These are phyloP conservation scores for Macrobrachium nipponense DNA, from an alignment of 1,140 invertebrate species.

Conservation along the genomic window DNA sequence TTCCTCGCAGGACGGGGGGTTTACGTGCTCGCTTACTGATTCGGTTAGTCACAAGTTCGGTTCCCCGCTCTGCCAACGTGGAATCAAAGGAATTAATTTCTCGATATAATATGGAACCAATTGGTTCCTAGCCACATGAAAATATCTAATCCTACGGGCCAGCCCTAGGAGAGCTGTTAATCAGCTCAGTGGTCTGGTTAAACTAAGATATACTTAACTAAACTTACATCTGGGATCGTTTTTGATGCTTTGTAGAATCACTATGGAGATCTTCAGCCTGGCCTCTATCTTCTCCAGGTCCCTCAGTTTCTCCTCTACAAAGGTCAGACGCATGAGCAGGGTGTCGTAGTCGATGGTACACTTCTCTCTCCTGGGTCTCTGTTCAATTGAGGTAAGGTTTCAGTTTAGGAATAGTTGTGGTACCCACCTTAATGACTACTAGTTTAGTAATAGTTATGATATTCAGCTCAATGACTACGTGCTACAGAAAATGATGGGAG, in stretches of 20 bases:
- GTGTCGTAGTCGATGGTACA: conserved; percentile 23
- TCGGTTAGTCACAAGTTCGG: too few species aligned
- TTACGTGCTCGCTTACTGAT: too few species aligned
- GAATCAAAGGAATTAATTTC: too few species aligned
- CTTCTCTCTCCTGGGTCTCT: not conserved
- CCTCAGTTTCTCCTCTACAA: conserved; percentile 9
- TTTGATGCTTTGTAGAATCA: not conserved
- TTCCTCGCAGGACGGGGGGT: too few species aligned
- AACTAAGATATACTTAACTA: too few species aligned
- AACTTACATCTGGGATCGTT: conserved; percentile 25
- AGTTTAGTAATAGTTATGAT: not conserved
- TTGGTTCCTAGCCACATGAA: too few species aligned
- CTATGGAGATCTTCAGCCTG: conserved; percentile 29
- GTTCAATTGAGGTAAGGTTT: not conserved
- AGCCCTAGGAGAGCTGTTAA: too few species aligned
- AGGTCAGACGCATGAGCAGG: not conserved
- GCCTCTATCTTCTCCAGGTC: not conserved
- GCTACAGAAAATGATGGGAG: too few species aligned
- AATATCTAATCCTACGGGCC: too few species aligned
- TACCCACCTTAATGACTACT: not conserved
- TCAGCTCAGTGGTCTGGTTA: too few species aligned
- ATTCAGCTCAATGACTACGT: not conserved
- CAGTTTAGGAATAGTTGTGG: not conserved
- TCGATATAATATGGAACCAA: too few species aligned
- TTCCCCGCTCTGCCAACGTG: too few species aligned